phyloP scores from a whole-genome alignment of 30 jellyfish, hydroid and myxozoan genomes.

The Pseudorhiza aurosa region DNA sequence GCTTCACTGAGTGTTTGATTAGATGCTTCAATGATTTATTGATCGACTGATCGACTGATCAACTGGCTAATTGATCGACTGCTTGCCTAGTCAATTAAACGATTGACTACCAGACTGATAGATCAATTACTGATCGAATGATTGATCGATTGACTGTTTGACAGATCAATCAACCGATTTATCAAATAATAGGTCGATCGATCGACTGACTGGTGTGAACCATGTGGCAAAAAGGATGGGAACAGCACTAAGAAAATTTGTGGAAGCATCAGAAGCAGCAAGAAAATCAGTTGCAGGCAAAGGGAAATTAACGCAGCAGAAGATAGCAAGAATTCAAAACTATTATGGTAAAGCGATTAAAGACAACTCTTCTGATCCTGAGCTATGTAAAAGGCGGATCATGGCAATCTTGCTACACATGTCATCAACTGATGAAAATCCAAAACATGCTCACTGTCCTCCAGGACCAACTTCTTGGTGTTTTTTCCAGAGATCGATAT shows the following conservation, averaged over 20 bases:
- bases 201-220: too few relatives aligned
- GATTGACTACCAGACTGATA: too few relatives aligned
- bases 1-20: too few relatives aligned
- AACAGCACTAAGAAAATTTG: conserved; percentile 15
- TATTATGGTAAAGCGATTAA: conserved; percentile 35
- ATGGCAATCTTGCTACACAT: conserved; percentile 26
- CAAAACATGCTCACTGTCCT: conserved; percentile 43
- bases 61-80: too few relatives aligned
- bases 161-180: too few relatives aligned
- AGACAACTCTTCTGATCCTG: conserved; percentile 4
- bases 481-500: conserved; percentile 25
- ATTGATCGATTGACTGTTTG: too few relatives aligned
- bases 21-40: background rate
- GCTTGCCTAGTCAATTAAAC: too few relatives aligned
- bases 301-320: too few relatives aligned
- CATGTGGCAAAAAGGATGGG: conserved; percentile 26
- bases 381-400: conserved; percentile 1
- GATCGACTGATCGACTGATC: background rate
- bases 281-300: conserved; percentile 22
- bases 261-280: conserved; percentile 23
- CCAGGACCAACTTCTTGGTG: conserved; percentile 27
- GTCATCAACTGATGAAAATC: conserved; percentile 31
- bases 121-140: too few relatives aligned
- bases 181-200: too few relatives aligned
- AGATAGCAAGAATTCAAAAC: too few relatives aligned